A percentile compares a stretch with the other conserved stretches of the same genome.
Conservation (phyloP, 2,888 invertebrate species). For the Caradrina clavipalpis region DNA sequence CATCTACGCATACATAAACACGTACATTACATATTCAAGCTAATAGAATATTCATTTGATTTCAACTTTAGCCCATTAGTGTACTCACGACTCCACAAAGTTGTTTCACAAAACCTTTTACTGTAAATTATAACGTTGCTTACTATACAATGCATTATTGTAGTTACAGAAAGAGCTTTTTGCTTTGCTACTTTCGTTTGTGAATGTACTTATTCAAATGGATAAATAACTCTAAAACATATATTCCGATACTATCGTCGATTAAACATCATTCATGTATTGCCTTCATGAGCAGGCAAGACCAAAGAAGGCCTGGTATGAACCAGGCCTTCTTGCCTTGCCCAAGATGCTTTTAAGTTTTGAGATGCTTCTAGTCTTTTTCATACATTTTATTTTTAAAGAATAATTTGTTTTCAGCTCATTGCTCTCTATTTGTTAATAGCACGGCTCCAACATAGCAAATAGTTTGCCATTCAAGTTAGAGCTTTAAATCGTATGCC, state of each 20-base stretch:
- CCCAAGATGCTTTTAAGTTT: neutral
- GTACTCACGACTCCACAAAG: conserved; percentile 27
- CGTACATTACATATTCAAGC: conserved; percentile 17
- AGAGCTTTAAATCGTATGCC: no score
- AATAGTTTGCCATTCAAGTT: no score
- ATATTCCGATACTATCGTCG: neutral
- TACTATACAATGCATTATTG: conserved; percentile 14
- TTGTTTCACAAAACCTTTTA: conserved; percentile 37
- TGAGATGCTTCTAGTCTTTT: no score
- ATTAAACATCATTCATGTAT: no score
- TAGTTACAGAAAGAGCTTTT: conserved; percentile 32
- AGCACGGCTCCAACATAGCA: no score
- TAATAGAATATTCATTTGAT: conserved; percentile 69
- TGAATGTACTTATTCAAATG: conserved; percentile 27
- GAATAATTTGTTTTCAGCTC: no score
- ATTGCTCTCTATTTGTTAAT: no score
- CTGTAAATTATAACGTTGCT: conserved; percentile 22
- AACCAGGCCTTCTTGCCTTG: neutral
- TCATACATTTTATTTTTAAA: no score
- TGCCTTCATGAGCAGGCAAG: no score
- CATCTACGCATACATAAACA: conserved; percentile 1
- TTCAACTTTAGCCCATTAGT: conserved; percentile 59
- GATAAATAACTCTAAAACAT: neutral
- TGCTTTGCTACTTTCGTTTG: neutral
- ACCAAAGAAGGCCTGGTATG: no score